Conservation (phyloP, 2,113 vertebrate genomes). For the Macquaria ambigua region DNA sequence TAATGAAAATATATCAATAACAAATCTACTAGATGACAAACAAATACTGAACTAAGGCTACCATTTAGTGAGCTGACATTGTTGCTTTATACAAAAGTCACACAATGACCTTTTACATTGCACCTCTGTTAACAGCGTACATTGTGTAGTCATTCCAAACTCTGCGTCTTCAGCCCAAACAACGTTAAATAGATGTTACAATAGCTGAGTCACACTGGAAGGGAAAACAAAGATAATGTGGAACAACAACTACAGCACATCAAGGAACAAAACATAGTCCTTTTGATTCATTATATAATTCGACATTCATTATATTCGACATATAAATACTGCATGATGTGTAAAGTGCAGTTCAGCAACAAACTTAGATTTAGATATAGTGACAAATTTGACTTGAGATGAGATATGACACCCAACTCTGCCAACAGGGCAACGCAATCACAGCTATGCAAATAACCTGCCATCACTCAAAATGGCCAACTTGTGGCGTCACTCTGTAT, state of each 20-base stretch:
- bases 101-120: conserved; percentile 43
- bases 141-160: conserved; percentile 26
- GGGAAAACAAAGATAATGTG: conserved; percentile 6
- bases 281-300: conserved; percentile 44
- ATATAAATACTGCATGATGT: not conserved
- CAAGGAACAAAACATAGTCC: conserved; percentile 7
- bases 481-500: conserved; percentile 43
- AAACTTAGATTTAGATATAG: conserved; percentile 31
- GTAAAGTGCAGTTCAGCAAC: conserved; percentile 25
- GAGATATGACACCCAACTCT: conserved; percentile 58
- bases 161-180: not conserved
- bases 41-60: not conserved
- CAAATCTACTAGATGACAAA: not conserved
- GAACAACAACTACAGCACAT: not conserved
- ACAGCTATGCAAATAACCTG: conserved; percentile 61
- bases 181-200: not conserved
- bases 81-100: conserved; percentile 8
- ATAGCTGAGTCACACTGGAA: not conserved
- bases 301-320: too few relatives aligned
- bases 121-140: not conserved
- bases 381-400: conserved; percentile 61
- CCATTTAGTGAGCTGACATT: conserved; percentile 4
- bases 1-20: conserved; percentile 7
- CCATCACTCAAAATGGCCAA: conserved; percentile 66
- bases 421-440: conserved; percentile 56